Evolutionary conservation across 2,797 vertebrate species (phyloP).

Genomic region (Gymnopithys bicolor): DNA sequence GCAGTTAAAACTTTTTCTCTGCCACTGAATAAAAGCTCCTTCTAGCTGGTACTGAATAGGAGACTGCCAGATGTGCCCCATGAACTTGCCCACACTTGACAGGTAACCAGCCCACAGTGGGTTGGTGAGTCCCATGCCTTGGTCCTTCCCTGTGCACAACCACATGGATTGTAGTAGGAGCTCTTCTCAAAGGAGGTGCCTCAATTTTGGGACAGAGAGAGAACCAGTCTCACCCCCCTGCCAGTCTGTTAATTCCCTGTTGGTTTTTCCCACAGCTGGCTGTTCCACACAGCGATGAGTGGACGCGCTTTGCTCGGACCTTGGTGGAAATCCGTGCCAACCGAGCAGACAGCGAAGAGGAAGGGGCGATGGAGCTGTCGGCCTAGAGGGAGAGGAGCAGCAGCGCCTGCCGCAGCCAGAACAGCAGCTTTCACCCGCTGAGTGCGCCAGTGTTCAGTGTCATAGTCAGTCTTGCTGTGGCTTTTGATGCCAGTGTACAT

Average conservation of each 20-base stretch:
- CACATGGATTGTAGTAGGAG: fast-evolving
- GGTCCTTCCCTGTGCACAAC: neutral
- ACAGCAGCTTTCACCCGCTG: neutral
- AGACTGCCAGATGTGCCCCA: neutral
- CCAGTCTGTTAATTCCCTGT: neutral
- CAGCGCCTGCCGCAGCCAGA: neutral
- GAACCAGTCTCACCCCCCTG: fast-evolving
- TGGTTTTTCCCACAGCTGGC: conserved; percentile 83
- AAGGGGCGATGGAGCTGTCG: conserved; percentile 87
- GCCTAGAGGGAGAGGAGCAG: conserved; percentile 73
- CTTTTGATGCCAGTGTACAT: conserved; percentile 49
- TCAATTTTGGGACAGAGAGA: fast-evolving
- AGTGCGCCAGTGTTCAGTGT: neutral
- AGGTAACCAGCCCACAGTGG: fast-evolving
- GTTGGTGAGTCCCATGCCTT: fast-evolving
- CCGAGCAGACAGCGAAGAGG: conserved; percentile 92
- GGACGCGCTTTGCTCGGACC: conserved; percentile 90
- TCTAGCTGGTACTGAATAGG: neutral
- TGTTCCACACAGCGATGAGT: conserved; percentile 89
- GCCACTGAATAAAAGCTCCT: neutral
- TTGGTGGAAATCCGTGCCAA: conserved; percentile 95
- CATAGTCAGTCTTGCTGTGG: conserved; percentile 56
- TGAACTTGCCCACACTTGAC: neutral
- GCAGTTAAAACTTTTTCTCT: neutral
- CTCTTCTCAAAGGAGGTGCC: neutral